Conservation (phyloP, 2,888 invertebrate genomes). For the Hypsopygia costalis region DNA sequence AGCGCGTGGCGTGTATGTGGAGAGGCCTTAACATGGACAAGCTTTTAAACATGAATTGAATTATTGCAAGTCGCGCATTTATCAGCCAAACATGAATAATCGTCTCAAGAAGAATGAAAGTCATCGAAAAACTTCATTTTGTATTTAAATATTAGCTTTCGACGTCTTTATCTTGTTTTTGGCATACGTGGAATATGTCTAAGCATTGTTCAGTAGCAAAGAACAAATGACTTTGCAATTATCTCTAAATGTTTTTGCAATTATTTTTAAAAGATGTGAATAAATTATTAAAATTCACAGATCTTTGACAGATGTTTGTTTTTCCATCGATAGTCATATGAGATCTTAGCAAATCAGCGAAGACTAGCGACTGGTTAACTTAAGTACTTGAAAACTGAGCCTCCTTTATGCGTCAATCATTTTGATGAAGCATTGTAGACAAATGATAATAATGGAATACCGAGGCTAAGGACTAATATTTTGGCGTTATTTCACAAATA, state of each 20-base stretch:
- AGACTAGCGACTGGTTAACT: slow-evolving; percentile 42
- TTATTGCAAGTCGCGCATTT: slow-evolving; percentile 73
- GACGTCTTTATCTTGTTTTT: slow-evolving; percentile 27
- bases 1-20: slow-evolving; percentile 31
- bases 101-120: slow-evolving; percentile 63
- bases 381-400: slow-evolving; percentile 37
- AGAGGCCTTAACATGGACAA: slow-evolving; percentile 50
- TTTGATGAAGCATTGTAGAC: slow-evolving; percentile 6
- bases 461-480: slow-evolving; percentile 12
- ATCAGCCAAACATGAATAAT: slow-evolving; percentile 70
- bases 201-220: slow-evolving; percentile 10
- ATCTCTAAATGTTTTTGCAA: too few species aligned
- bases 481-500: slow-evolving; percentile 12
- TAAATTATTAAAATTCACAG: too few species aligned
- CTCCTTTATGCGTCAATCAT: slow-evolving; percentile 14
- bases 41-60: slow-evolving; percentile 69
- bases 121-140: slow-evolving; percentile 72
- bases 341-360: slow-evolving; percentile 21
- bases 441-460: slow-evolving; percentile 12
- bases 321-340: slow-evolving; percentile 7
- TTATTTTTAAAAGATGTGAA: too few species aligned
- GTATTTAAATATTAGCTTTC: slow-evolving; percentile 71
- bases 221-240: slow-evolving; percentile 8
- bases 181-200: slow-evolving; percentile 1
- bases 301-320: too few species aligned